Evolutionary conservation across 2,113 vertebrate species (phyloP).

Genomic region (Onychostruthus taczanowskii): DNA sequence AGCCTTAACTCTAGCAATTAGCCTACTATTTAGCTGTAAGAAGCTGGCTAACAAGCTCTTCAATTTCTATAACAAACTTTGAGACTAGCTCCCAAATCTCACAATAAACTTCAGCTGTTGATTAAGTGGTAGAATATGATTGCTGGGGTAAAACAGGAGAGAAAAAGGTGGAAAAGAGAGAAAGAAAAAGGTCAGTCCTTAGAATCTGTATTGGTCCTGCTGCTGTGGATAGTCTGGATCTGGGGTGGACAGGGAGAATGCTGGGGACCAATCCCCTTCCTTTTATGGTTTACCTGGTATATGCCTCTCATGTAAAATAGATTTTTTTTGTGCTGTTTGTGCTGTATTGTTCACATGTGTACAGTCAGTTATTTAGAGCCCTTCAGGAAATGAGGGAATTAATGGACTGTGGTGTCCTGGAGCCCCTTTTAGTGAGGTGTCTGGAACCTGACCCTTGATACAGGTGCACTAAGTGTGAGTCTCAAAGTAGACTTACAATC

Average conservation of each 20-base stretch:
- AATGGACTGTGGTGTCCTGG: not conserved
- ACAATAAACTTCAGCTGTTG: not conserved
- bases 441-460: not conserved
- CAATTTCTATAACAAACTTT: not conserved
- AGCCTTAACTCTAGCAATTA: not conserved
- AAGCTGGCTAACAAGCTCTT: not conserved
- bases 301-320: not conserved
- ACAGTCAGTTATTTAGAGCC: not conserved
- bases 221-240: not conserved
- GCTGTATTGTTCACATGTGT: not conserved
- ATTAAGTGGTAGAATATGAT: not conserved
- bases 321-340: not conserved
- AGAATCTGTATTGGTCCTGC: not conserved
- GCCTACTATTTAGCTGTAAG: not conserved
- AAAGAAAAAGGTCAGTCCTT: not conserved
- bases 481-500: not conserved
- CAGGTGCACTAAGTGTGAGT: not conserved
- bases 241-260: fast-evolving
- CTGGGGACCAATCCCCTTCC: not conserved
- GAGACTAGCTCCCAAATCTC: not conserved
- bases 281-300: not conserved
- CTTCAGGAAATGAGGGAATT: not conserved
- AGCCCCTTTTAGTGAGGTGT: not conserved
- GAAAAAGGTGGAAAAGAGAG: not conserved
- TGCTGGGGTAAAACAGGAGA: not conserved